Evolutionary conservation across 2,113 vertebrate genomes (phyloP).

Genomic region (Zingel zingel): DNA sequence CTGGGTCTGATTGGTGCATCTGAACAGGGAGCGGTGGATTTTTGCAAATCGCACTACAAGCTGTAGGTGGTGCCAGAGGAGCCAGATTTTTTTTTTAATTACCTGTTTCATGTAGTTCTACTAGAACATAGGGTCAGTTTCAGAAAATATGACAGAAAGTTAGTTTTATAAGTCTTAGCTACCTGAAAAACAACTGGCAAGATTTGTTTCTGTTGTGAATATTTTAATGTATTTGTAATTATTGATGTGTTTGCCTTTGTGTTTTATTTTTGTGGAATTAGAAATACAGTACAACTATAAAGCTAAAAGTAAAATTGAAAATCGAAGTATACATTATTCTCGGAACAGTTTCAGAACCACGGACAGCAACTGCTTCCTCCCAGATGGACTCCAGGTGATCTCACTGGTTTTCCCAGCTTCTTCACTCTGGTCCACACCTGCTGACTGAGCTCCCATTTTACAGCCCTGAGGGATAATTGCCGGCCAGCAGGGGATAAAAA

Average conservation of each 20-base stretch:
- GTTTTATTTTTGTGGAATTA: neutral
- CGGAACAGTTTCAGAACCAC: slow-evolving; percentile 25
- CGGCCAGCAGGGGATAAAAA: slow-evolving; percentile 5
- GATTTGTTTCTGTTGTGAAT: neutral
- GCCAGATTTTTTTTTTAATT: too few relatives aligned
- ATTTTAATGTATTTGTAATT: neutral
- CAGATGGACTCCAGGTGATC: slow-evolving; percentile 42
- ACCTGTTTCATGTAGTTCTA: too few relatives aligned
- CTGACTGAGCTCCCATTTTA: slow-evolving; percentile 11
- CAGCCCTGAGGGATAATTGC: slow-evolving; percentile 42
- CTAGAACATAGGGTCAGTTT: too few relatives aligned
- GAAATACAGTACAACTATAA: neutral
- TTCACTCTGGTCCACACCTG: slow-evolving; percentile 21
- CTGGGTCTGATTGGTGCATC: too few relatives aligned
- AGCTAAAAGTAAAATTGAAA: neutral
- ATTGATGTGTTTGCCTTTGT: neutral
- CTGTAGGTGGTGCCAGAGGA: too few relatives aligned
- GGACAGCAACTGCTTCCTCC: slow-evolving; percentile 23
- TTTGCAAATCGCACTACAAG: too few relatives aligned
- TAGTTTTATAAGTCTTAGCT: too few relatives aligned
- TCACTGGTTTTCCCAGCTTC: slow-evolving; percentile 22
- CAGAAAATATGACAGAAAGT: too few relatives aligned
- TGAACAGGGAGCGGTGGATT: too few relatives aligned
- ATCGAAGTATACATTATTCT: too few relatives aligned
- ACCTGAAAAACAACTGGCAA: neutral